phyloP scores from a whole-genome alignment of 2,113 vertebrate genomes.

The Gallinago jamesoni region DNA sequence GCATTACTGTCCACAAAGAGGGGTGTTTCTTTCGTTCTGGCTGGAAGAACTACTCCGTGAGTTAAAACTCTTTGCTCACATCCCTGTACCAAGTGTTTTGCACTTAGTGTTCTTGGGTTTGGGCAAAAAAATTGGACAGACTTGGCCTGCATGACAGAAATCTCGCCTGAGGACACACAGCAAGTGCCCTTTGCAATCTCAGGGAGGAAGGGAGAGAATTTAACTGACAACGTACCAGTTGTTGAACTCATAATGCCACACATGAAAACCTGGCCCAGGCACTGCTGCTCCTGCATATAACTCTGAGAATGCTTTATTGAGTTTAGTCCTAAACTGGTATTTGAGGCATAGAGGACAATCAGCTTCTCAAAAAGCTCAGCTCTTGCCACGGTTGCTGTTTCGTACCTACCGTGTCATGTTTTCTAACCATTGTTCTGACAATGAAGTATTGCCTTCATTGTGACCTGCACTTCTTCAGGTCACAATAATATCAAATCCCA shows the following conservation, averaged over 20 bases:
- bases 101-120: neutral
- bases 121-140: neutral
- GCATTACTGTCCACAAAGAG: neutral
- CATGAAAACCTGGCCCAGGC: neutral
- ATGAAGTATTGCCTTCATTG: neutral
- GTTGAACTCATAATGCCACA: neutral
- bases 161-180: neutral
- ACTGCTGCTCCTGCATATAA: neutral
- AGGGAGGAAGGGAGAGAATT: neutral
- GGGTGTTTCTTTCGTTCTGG: neutral
- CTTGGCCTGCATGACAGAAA: neutral
- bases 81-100: neutral
- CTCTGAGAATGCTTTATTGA: slow-evolving; percentile 22
- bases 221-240: neutral
- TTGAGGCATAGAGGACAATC: neutral
- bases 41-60: neutral
- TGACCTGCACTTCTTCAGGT: neutral
- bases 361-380: neutral
- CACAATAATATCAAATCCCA: neutral
- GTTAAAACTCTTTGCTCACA: neutral
- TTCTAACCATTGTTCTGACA: neutral
- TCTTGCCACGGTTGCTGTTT: neutral
- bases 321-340: neutral
- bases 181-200: neutral
- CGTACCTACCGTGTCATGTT: neutral